phyloP scores from a whole-genome alignment of 2,888 invertebrate species.

The Esperia sulphurella region DNA sequence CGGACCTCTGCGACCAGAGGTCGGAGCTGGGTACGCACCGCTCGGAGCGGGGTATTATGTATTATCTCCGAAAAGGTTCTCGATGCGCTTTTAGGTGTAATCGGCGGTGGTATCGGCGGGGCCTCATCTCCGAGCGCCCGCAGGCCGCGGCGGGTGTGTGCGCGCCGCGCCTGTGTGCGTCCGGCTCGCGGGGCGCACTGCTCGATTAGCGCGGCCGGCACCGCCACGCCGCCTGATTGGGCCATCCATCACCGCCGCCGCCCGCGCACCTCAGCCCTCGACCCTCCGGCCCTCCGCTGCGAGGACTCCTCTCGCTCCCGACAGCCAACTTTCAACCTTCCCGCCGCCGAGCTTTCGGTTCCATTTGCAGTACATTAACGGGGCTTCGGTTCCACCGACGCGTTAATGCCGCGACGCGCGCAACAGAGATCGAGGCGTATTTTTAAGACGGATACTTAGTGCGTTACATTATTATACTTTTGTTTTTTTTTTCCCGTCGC shows the following conservation, averaged over 20 bases:
- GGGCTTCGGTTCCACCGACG: constrained; percentile 30
- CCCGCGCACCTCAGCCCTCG: constrained; percentile 48
- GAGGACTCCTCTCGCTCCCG: constrained; percentile 11
- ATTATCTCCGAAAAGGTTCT: constrained; percentile 49
- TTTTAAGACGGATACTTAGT: constrained; percentile 77
- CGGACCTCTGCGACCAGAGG: constrained; percentile 25
- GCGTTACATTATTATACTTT: constrained; percentile 75
- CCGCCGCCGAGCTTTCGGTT: constrained; percentile 18
- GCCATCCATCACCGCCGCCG: constrained; percentile 77
- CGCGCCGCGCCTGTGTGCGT: constrained; percentile 52
- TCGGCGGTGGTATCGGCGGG: constrained; percentile 30
- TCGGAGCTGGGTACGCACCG: constrained; percentile 7
- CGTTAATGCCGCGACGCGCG: constrained; percentile 67
- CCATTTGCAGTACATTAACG: constrained; percentile 18
- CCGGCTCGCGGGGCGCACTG: constrained; percentile 63
- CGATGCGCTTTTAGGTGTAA: constrained; percentile 61
- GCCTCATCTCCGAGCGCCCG: constrained; percentile 23
- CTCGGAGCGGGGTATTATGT: constrained; percentile 35
- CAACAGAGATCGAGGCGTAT: constrained; percentile 69
- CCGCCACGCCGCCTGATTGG: constrained; percentile 76
- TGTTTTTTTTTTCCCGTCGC: constrained; percentile 57
- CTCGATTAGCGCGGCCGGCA: constrained; percentile 73
- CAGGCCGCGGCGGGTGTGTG: constrained; percentile 21
- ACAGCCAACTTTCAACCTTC: constrained; percentile 35
- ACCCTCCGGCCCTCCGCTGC: constrained; percentile 25